phyloP scores from a whole-genome alignment of 2,113 vertebrate species.

The Nasalis larvatus region DNA sequence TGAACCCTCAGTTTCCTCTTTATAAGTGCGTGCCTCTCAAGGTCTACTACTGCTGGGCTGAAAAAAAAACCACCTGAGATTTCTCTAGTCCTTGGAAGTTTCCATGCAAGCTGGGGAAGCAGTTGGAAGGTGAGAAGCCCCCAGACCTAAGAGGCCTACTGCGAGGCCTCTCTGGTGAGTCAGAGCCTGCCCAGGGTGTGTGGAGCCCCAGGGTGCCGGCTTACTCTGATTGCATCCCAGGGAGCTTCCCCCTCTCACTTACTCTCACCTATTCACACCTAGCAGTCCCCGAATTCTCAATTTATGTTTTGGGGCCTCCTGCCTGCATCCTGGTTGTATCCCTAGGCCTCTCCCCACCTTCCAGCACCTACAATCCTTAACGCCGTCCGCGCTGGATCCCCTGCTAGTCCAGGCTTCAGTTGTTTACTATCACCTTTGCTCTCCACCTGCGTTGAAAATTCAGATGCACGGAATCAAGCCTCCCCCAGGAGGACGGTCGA shows the following conservation, averaged over 20 bases:
- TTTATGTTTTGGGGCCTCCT: background rate
- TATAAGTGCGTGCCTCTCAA: background rate
- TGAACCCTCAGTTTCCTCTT: background rate
- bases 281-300: background rate
- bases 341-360: background rate
- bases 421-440: background rate
- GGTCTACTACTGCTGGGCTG: background rate
- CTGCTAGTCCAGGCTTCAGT: accelerated
- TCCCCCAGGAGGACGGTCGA: too few species aligned
- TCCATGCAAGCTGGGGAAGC: background rate
- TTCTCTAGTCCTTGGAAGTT: background rate
- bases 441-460: background rate
- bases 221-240: background rate
- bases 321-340: background rate
- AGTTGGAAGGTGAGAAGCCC: background rate
- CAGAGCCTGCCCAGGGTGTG: background rate
- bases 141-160: accelerated
- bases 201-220: background rate
- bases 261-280: too few species aligned
- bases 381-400: accelerated
- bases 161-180: too few species aligned
- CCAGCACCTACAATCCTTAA: accelerated
- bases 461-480: background rate
- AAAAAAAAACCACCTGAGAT: background rate
- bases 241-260: too few species aligned